These are phyloP conservation scores for Eupithecia subfuscata DNA, from an alignment of 2,888 invertebrate genomes.

Conservation along the genomic window DNA sequence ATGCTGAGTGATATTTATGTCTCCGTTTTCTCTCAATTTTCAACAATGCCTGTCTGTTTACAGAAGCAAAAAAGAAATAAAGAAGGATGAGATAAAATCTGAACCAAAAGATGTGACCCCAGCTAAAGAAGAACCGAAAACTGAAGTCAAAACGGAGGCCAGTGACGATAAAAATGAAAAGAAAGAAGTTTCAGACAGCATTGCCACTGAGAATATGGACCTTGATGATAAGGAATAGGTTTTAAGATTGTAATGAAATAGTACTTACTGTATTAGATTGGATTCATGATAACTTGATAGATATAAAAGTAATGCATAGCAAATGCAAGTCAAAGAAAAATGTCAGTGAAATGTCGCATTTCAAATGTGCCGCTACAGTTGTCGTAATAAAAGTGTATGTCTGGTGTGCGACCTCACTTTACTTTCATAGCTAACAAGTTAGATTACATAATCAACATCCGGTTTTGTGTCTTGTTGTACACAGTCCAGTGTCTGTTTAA, in stretches of 20 bases:
- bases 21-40: neutral
- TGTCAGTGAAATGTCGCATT: no score
- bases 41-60: neutral
- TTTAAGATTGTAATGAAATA: neutral
- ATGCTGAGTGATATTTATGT: neutral
- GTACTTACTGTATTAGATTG: conserved; percentile 9
- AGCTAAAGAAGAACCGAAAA: conserved; percentile 14
- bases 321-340: no score
- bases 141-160: conserved; percentile 32
- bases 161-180: conserved; percentile 34
- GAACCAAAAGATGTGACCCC: conserved; percentile 17
- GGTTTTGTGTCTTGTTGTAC: neutral
- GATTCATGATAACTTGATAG: neutral
- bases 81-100: conserved; percentile 42
- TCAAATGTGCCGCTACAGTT: no score
- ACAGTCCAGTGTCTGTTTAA: neutral
- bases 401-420: no score
- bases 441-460: neutral
- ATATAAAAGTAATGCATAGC: no score
- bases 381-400: no score
- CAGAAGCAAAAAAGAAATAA: conserved; percentile 49
- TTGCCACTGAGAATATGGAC: conserved; percentile 65
- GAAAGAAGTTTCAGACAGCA: conserved; percentile 51
- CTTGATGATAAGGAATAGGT: conserved; percentile 65
- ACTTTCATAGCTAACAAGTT: neutral